These are phyloP conservation scores for Pollimyrus isidori DNA, from an alignment of 2,113 vertebrate genomes.

Conservation along the genomic window DNA sequence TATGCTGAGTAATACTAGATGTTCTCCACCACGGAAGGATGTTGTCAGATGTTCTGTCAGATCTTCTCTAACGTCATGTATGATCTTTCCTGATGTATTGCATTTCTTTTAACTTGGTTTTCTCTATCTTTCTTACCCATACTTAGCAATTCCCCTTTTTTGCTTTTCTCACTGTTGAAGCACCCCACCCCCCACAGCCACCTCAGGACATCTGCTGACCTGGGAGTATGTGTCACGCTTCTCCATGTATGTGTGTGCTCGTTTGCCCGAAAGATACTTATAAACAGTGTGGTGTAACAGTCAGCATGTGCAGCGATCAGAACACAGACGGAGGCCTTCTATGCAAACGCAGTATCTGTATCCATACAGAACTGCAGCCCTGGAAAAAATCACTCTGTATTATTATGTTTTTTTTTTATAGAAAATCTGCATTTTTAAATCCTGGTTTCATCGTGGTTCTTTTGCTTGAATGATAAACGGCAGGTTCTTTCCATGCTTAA, in stretches of 20 bases:
- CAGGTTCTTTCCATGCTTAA: not conserved
- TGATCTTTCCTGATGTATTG: not conserved
- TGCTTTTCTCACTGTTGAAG: not conserved
- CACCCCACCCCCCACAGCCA: not conserved
- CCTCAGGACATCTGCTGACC: not conserved
- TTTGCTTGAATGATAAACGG: too few relatives aligned
- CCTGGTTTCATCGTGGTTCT: too few relatives aligned
- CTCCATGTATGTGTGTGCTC: not conserved
- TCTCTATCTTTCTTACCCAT: not conserved
- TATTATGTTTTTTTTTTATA: too few relatives aligned
- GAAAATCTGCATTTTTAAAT: too few relatives aligned
- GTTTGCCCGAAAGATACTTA: not conserved
- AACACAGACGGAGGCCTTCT: not conserved
- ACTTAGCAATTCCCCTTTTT: not conserved
- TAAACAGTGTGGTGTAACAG: not conserved
- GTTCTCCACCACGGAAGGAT: not conserved
- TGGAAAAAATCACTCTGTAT: not conserved
- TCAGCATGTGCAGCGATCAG: not conserved
- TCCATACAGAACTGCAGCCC: not conserved
- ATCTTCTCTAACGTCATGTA: not conserved
- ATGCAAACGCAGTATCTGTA: not conserved
- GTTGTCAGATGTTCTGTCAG: not conserved
- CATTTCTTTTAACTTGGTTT: not conserved
- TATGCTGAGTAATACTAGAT: not conserved
- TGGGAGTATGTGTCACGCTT: not conserved